Percentiles rank a stretch among this genome's conserved stretches.
Conservation (phyloP, 1,140 invertebrate genomes). For the Neoseiulus cucumeris region DNA sequence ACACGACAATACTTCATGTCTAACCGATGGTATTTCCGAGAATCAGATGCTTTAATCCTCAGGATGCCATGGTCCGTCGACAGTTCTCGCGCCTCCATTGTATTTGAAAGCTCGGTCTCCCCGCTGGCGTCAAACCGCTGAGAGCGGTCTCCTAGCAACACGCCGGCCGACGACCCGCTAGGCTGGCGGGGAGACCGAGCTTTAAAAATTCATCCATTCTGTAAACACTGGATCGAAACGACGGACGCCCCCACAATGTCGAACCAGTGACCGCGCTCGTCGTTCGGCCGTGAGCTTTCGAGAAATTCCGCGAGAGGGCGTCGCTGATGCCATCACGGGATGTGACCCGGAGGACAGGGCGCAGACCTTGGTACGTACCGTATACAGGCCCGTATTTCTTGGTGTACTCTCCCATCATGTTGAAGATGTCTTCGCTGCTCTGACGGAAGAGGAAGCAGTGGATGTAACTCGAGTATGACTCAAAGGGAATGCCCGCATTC, state of each 20-base stretch:
- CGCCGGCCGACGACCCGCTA: no score
- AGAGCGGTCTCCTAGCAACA: no score
- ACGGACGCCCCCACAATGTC: background rate
- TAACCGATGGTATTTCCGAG: no score
- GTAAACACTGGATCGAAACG: no score
- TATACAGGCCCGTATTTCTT: background rate
- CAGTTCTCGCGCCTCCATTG: no score
- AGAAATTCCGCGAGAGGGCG: background rate
- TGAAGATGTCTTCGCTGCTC: background rate
- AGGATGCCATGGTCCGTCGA: no score
- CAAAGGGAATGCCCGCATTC: background rate
- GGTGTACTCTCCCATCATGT: background rate
- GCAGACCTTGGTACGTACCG: background rate
- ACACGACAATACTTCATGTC: no score
- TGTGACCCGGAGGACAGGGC: background rate
- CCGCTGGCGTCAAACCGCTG: no score
- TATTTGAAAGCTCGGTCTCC: no score
- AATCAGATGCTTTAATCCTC: no score
- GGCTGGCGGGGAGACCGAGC: no score
- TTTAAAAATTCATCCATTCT: no score
- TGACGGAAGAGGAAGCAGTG: background rate
- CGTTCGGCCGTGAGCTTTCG: background rate
- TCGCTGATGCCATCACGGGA: background rate
- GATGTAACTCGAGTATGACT: background rate
- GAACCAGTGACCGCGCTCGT: background rate